Evolutionary conservation across 30 jellyfish, hydroid and myxozoan genomes (phyloP), one percentile per base, ranked within the genome.

Genomic region (Hydractinia symbiolongicarpus): DNA sequence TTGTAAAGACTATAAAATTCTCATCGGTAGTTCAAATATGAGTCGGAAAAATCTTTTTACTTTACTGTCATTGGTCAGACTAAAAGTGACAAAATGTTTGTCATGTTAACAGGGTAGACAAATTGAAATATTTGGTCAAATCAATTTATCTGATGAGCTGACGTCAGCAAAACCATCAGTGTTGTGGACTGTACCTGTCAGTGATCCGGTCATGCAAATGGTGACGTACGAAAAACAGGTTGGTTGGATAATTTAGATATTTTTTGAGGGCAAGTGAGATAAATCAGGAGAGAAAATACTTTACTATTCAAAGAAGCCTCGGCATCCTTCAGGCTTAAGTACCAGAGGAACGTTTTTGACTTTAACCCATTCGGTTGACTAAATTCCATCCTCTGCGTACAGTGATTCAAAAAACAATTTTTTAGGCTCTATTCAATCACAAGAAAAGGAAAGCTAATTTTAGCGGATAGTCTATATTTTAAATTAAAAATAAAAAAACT

Each of bases 61-160:
- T 15, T 16, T 69, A 69, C 49, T 11, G 44, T 69, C n/a, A 69
- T 69, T 69, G 1, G 15, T 69, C 50, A 69, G 17, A 60, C n/a
- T 60, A 13, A 60, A 13, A 16, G 19, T 0, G 70, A 60, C 2
- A 15, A 0, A 15, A 60, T 60, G 0, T 13, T 60, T 60, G 19
- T 60, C 70, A 60, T 81, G 44, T 73, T 67, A 61, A 8, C 51
- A 90, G 97, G 97, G 93, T 61, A 67, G 86, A 54, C 93, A 85
- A 57, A 85, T 90, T 16, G 97, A 90, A 72, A 90, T 90, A 16
- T 86, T 90, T 85, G 95, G 95, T 19, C 54, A 70, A 19, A 72
- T 84, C 20, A 53, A 77, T 16, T 69, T 78, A 83, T 84, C 44
- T 30, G 44, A 30, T 30, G 44, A 30, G 44, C 44, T 30, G 44